phyloP scores from a whole-genome alignment of 2,113 vertebrate genomes.

The Eubucco bourcierii region DNA sequence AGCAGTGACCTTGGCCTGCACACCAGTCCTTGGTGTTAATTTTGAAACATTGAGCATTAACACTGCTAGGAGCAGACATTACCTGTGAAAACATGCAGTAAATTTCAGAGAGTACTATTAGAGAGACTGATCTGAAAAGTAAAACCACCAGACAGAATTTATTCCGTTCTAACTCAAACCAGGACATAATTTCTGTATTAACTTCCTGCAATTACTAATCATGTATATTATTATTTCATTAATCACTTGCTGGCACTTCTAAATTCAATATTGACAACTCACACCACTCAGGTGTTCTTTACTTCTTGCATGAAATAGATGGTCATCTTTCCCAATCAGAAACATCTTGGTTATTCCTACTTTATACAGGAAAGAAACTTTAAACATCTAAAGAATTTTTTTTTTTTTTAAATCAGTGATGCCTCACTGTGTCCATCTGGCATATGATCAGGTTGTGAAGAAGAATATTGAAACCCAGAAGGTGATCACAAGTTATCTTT shows the following conservation, averaged over 20 bases:
- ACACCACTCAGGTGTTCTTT: neutral
- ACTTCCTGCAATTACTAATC: neutral
- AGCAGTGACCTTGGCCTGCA: too few species aligned
- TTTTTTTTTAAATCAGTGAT: neutral
- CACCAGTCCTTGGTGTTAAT: too few species aligned
- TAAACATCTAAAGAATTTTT: accelerated
- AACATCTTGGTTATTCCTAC: neutral
- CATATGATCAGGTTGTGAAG: neutral
- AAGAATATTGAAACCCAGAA: neutral
- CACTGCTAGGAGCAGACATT: too few species aligned
- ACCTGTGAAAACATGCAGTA: too few species aligned
- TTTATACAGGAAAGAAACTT: neutral
- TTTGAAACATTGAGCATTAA: too few species aligned
- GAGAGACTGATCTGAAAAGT: too few species aligned
- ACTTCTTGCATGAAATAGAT: neutral
- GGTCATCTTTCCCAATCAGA: neutral
- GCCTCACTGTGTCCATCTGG: neutral
- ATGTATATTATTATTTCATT: neutral
- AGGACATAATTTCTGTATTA: neutral
- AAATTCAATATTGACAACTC: neutral
- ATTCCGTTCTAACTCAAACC: too few species aligned
- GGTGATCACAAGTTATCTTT: neutral
- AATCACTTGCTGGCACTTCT: neutral
- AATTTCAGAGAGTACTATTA: too few species aligned
- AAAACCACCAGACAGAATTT: too few species aligned